Conservation (phyloP, 2,888 invertebrate species). For the Heliconius ethilla region DNA sequence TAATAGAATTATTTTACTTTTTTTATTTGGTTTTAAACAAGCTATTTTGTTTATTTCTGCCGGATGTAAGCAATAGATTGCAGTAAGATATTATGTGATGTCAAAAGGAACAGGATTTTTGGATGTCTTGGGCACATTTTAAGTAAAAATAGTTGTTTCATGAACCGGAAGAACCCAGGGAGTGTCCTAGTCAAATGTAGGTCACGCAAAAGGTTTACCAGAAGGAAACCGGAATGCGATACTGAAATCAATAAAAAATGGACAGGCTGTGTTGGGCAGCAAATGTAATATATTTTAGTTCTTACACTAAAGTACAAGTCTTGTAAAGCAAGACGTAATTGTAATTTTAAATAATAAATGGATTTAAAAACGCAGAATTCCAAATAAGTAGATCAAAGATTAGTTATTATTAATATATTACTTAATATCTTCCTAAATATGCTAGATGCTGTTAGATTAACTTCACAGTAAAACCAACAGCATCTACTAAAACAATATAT, state of each 20-base stretch:
- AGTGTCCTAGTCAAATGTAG: slow-evolving; percentile 22
- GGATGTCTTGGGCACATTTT: background rate
- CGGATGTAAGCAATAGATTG: slow-evolving; percentile 28
- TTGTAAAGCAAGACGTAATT: background rate
- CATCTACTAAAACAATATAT: slow-evolving; percentile 2
- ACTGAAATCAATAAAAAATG: slow-evolving; percentile 34
- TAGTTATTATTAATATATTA: no score
- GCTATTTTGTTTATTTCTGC: slow-evolving; percentile 40
- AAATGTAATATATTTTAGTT: background rate
- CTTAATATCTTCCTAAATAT: background rate
- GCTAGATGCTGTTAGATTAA: background rate
- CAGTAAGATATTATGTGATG: background rate
- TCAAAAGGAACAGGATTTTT: background rate
- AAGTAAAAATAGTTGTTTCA: background rate
- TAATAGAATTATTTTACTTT: slow-evolving; percentile 62
- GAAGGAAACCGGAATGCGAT: slow-evolving; percentile 33
- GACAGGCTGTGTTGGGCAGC: background rate
- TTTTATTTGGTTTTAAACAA: slow-evolving; percentile 49
- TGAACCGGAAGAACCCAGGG: background rate
- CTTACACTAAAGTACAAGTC: background rate
- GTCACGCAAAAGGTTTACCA: slow-evolving; percentile 23
- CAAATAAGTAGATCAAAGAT: no score
- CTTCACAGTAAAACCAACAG: background rate
- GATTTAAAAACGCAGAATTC: no score
- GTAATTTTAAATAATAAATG: background rate